A percentile compares a stretch with the other conserved stretches of the same genome.
Conservation (phyloP, 1,140 invertebrate species). For the Drosophila arizonae region DNA sequence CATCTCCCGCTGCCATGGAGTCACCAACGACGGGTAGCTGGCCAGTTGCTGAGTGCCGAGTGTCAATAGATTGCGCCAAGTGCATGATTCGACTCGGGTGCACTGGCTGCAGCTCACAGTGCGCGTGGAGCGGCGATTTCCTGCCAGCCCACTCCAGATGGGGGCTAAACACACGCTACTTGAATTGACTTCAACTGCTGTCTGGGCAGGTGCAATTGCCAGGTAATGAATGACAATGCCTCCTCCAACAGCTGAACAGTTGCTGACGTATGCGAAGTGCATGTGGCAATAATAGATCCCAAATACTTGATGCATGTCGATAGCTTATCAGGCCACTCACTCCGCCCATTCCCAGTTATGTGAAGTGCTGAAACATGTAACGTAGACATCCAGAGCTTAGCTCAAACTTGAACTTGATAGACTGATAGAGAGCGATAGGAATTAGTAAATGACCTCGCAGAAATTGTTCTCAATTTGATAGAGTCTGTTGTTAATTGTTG, state of each 20-base stretch:
- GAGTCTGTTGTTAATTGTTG: too few relatives aligned
- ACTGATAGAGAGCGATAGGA: background rate
- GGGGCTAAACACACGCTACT: conserved; percentile 44
- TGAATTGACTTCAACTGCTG: conserved; percentile 27
- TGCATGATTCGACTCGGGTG: conserved; percentile 47
- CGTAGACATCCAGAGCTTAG: background rate
- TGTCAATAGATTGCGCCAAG: conserved; percentile 51
- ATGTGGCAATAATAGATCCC: background rate
- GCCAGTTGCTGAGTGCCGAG: conserved; percentile 22
- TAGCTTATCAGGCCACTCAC: conserved; percentile 42
- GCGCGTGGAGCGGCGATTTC: conserved; percentile 53
- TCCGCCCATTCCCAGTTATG: background rate
- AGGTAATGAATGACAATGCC: conserved; percentile 31
- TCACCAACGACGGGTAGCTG: conserved; percentile 60
- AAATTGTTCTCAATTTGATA: too few relatives aligned
- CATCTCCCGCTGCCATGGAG: background rate
- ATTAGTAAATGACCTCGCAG: background rate
- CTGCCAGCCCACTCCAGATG: conserved; percentile 21
- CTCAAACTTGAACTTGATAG: background rate
- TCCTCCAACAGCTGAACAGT: conserved; percentile 2
- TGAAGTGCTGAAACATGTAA: conserved; percentile 1
- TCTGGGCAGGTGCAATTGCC: conserved; percentile 13
- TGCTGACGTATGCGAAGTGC: background rate
- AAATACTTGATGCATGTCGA: conserved; percentile 15
- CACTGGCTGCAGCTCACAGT: conserved; percentile 17